Evolutionary conservation across 2,797 vertebrate species (phyloP), one percentile per base, ranked within the genome.

Genomic region (Catostomus latipinnis): DNA sequence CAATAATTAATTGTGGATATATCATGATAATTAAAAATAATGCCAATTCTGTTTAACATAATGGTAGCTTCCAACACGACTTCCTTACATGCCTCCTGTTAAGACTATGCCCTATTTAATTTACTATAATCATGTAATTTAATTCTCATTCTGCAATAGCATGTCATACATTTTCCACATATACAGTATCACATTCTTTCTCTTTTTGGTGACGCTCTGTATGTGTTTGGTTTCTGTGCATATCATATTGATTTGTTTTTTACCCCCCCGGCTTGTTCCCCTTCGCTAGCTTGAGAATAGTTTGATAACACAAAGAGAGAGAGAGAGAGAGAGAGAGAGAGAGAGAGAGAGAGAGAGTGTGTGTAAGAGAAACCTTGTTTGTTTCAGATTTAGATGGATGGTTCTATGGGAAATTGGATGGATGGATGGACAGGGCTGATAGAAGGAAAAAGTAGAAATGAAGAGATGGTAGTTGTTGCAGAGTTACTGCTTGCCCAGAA

Each of bases 281-380:
- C 83, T 84, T 85, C 46, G 74, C 61, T 78, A 66, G 46, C 48
- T 87, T 83, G 81, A 80, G 85, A 88, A 89, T 69, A 76, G 78
- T 83, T 80, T 81, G 78, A 78, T 78, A 82, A 68, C 54, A 56
- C 63, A 76, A 54, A 57, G 62, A 67, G 52, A 13, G 70, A 69
- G 43, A 22, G 18, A 22, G 18, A 22, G 18, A 48, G 49, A 22
- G 43, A 50, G 58, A 10, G 18, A 72, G 49, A 58, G 50, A 50
- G 14, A 52, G 52, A 48, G 4, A 69, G 54, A 54, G 49, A 57
- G 62, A 67, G 52, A 13, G 70, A 70, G 43, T 2, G 22, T 2
- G 22, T 2, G 22, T 34, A 1, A 34, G 22, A 34, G 22, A 34
- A 34, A 57, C 11, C 49, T 81, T 53, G 62, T 75, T 81, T 81